Evolutionary conservation across 2,113 vertebrate genomes (phyloP).

Genomic region (Hippolais icterina): DNA sequence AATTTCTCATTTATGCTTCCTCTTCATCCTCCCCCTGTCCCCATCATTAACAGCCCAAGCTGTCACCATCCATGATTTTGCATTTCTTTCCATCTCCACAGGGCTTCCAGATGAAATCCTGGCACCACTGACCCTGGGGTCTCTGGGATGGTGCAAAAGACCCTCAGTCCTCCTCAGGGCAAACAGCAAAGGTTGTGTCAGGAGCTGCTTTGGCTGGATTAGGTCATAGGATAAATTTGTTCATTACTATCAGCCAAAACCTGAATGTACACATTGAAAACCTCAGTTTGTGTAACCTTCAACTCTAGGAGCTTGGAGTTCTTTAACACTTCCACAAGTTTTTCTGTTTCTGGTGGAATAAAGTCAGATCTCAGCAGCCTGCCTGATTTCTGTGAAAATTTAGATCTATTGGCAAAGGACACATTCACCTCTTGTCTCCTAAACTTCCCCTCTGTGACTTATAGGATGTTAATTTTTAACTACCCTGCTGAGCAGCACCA

Average conservation of each 20-base stretch:
- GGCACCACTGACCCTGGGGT: not conserved
- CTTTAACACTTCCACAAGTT: not conserved
- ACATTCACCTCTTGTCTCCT: slow-evolving; percentile 34
- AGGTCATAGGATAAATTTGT: not conserved
- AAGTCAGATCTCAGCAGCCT: not conserved
- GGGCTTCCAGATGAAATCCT: not conserved
- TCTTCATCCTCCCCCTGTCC: not conserved
- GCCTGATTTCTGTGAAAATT: not conserved
- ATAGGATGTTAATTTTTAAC: slow-evolving; percentile 51
- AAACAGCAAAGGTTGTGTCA: not conserved
- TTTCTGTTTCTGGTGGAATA: not conserved
- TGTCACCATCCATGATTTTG: not conserved
- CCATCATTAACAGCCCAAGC: not conserved
- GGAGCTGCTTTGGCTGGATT: not conserved
- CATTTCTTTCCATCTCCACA: not conserved
- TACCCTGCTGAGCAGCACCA: slow-evolving; percentile 21
- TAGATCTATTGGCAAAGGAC: slow-evolving; percentile 15
- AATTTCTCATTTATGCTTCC: not conserved
- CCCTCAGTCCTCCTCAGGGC: not conserved
- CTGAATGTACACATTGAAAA: not conserved
- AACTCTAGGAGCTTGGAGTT: not conserved
- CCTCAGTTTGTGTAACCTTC: not conserved
- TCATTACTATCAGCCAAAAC: not conserved
- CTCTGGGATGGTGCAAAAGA: not conserved
- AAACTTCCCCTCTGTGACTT: slow-evolving; percentile 20